Base-by-base conservation (phyloP, 1,140 invertebrate species). In the Bombus superbus region DNA sequence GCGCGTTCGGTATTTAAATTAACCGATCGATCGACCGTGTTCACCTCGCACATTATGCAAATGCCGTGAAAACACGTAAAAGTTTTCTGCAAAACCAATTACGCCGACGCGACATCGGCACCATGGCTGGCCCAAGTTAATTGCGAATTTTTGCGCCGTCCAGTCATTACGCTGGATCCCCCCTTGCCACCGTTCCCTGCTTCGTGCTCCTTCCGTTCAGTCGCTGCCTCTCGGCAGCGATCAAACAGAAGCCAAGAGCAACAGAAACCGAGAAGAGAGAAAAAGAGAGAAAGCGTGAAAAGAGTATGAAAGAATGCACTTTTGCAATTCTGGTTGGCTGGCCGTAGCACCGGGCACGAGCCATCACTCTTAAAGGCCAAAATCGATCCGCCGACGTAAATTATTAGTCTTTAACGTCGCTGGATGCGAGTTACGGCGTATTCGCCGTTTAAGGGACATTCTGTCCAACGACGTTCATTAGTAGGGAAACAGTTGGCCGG, bases 21-120 rank as follows among this genome's bases (percentile, higher is more conserved):
- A 93, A 94, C 93, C 93, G 94, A 94, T 94, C 93, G 94, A 94
- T 94, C 93, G 91, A 79, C 84, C 89, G 90, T 91, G 90, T 92
- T 93, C 89, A 92, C 91, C 92, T 93, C 91, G 93, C 93, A 92
- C 94, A 94, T 94, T 94, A 94, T 94, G 94, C 93, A 94, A 94
- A 94, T 94, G 92, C 87, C 88, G 91, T 90, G 91, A 93, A 94
- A 94, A 93, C 93, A 94, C 92, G 94, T 92, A 93, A 93, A 94
- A 94, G 90, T 94, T 93, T 93, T 93, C 93, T 92, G 93, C 91
- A 94, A 94, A 93, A 93, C 90, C 94, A 94, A 94, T 94, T 94
- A 94, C 93, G 92, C 92, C 92, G 91, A 92, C 92, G 92, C 92
- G 90, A 94, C 92, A 93, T 90, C 92, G 91, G 88, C 77, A 42